phyloP scores from a whole-genome alignment of 2,113 vertebrate species.

The Centrocercus urophasianus region DNA sequence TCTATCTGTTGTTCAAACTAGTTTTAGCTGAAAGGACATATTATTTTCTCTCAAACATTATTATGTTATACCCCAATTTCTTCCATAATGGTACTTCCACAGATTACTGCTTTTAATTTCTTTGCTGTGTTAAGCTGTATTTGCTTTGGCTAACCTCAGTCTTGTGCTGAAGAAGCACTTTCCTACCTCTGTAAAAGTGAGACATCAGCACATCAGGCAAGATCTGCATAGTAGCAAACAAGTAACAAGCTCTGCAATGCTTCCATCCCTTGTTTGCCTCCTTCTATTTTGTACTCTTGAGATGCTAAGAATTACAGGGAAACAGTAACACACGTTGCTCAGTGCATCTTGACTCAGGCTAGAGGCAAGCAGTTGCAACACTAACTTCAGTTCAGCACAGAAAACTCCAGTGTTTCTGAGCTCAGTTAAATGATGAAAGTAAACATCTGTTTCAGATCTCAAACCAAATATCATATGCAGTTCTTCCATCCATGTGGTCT shows the following conservation, averaged over 20 bases:
- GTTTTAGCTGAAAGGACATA: not conserved
- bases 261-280: not conserved
- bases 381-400: not conserved
- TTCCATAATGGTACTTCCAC: not conserved
- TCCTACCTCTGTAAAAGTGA: not conserved
- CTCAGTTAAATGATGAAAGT: not conserved
- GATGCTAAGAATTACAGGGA: not conserved
- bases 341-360: not conserved
- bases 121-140: not conserved
- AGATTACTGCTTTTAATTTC: not conserved
- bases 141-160: not conserved
- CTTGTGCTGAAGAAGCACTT: not conserved
- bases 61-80: not conserved
- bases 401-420: not conserved
- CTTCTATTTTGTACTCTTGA: not conserved
- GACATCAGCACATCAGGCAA: not conserved
- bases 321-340: not conserved
- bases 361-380: not conserved
- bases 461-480: not conserved
- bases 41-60: not conserved
- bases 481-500: rapidly evolving
- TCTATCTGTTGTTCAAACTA: not conserved
- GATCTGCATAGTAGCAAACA: not conserved
- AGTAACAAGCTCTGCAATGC: not conserved
- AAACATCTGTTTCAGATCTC: not conserved